Conservation (phyloP, 2,888 invertebrate genomes). For the Sarcophaga subvicina region DNA sequence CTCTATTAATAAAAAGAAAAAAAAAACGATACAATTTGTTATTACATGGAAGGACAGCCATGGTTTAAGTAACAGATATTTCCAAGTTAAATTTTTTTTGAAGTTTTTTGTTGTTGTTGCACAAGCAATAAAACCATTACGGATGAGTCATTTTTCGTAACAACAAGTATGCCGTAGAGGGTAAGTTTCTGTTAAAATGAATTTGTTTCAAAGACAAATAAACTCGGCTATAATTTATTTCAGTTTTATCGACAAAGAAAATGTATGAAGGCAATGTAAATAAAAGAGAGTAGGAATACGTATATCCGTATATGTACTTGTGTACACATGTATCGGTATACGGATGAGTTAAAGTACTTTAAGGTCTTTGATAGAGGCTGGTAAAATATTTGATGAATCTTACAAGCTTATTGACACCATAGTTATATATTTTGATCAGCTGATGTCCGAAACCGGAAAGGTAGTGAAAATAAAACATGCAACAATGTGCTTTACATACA, state of each 20-base stretch:
- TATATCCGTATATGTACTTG: no score
- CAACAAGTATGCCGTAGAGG: constrained; percentile 3
- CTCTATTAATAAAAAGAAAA: background rate
- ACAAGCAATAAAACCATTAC: constrained; percentile 1
- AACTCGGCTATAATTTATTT: constrained; percentile 13
- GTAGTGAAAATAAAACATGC: constrained; percentile 16
- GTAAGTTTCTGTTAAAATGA: constrained; percentile 33
- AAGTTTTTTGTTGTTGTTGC: background rate
- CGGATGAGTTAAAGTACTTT: no score
- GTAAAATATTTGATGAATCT: no score
- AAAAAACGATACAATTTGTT: constrained; percentile 12
- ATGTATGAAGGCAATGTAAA: constrained; percentile 7
- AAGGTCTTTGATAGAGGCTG: no score
- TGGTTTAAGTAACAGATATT: background rate
- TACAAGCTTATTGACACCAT: no score
- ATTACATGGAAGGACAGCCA: constrained; percentile 16
- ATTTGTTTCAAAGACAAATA: constrained; percentile 43
- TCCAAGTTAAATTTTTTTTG: background rate
- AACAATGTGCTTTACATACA: constrained; percentile 7
- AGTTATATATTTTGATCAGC: no score
- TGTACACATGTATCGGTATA: no score
- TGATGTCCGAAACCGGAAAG: no score
- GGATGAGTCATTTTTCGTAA: constrained; percentile 31
- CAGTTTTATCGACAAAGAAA: constrained; percentile 8
- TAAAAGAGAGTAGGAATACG: background rate